phyloP scores from a whole-genome alignment of 2,113 vertebrate species.

The Siniperca chuatsi region DNA sequence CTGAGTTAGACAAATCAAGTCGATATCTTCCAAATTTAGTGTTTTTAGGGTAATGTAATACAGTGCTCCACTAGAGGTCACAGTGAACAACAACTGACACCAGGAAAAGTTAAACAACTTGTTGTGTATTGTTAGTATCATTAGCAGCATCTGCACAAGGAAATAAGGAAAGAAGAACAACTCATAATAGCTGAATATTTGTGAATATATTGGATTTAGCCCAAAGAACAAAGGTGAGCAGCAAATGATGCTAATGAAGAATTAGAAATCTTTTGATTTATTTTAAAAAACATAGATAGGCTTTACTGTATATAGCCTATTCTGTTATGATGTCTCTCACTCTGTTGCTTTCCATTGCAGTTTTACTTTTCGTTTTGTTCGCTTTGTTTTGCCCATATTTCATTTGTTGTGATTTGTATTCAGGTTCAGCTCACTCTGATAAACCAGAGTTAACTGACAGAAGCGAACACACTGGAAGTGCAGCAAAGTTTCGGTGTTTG shows the following conservation, averaged over 20 bases:
- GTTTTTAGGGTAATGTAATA: not conserved
- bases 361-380: no score
- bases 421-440: not conserved
- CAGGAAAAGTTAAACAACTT: not conserved
- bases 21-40: not conserved
- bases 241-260: not conserved
- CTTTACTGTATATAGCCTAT: not conserved
- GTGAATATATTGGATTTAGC: not conserved
- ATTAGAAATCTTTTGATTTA: not conserved
- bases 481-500: not conserved
- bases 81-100: not conserved
- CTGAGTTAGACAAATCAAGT: no score
- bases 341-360: not conserved
- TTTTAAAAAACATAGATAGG: not conserved
- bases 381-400: not conserved
- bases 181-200: not conserved
- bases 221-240: not conserved
- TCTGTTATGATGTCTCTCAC: not conserved
- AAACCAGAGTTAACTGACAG: no score
- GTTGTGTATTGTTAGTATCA: no score
- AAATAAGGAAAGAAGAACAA: not conserved
- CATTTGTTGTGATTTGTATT: not conserved
- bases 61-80: slow-evolving; percentile 16
- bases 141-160: not conserved
- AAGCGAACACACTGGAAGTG: not conserved